A percentile compares a stretch with the other conserved stretches of the same genome.
Conservation (phyloP, 2,113 vertebrate genomes). For the Pipa parva region DNA sequence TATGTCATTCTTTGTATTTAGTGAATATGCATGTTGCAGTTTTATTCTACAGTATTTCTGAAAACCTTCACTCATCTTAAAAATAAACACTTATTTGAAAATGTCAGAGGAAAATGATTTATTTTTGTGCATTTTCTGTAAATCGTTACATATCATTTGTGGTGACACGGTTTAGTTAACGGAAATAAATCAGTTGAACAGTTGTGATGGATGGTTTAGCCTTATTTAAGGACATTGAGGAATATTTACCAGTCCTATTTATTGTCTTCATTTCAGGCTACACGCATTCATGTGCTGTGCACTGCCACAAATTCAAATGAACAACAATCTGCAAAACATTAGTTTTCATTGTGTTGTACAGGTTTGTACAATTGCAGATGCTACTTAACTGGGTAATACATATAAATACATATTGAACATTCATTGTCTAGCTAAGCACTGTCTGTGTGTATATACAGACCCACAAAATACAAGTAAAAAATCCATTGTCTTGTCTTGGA, state of each 20-base stretch:
- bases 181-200: slow-evolving; percentile 4
- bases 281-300: too few species aligned
- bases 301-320: neutral
- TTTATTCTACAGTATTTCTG: neutral
- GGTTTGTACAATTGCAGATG: too few species aligned
- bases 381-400: too few species aligned
- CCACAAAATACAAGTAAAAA: too few species aligned
- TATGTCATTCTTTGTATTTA: neutral
- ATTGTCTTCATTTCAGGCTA: neutral
- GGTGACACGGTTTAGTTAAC: neutral
- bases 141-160: slow-evolving; percentile 3
- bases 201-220: neutral
- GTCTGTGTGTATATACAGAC: too few species aligned
- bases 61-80: slow-evolving; percentile 1
- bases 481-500: too few species aligned
- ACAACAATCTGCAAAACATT: too few species aligned
- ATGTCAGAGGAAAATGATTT: neutral
- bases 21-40: neutral
- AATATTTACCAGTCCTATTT: neutral
- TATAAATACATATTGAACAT: too few species aligned
- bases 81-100: slow-evolving; percentile 5
- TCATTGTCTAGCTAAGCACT: too few species aligned
- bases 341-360: too few species aligned
- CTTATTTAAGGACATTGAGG: neutral
- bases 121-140: neutral